Evolutionary conservation across 1,140 invertebrate genomes (phyloP), one percentile per base, ranked within the genome.

Genomic region (Mactra quadrangularis): DNA sequence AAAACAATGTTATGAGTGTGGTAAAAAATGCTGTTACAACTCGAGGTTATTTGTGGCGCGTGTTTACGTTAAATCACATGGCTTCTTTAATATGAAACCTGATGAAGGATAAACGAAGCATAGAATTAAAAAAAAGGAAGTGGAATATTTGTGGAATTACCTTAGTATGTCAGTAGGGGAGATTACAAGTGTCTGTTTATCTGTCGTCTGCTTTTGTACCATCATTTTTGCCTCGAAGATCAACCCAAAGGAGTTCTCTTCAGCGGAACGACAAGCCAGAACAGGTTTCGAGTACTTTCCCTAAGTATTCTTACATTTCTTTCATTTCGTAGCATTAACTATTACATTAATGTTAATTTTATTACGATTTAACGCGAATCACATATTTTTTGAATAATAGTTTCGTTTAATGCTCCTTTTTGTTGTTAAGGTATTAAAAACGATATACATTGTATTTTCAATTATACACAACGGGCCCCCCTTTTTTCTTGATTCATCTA

Each of bases 161-260:
- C 35, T 66, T 66, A 66, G 62, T 66, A 66, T 66, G 62, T 66
- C 22, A 66, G 62, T 66, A 66, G 62, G 38, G 62, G 11, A 35
- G 35, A 0, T 66, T 41, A 41, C 33, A 33, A 38, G 35, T 15
- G 38, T 66, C 62, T 66, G 62, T 38, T 66, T 66, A 66, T 47
- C 25, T 66, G 62, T 66, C 62, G 62, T 66, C 62, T 66, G 62
- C 25, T 22, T 55, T 55, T 22, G 17, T 55, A 6, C 52, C 52
- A 27, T 19, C 62, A 45, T 66, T 17, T 66, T 29, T 38, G 41
- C 41, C 27, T 45, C 25, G 4, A 27, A 9, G 22, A 38, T 17
- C 15, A 27, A 25, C 7, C 33, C 62, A 11, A 9, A 9, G 17
- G n/a, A 9, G 35, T 29, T 7, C 7, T 22, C 62, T 22, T n/a